Evolutionary conservation across 2,797 vertebrate species (phyloP).

Genomic region (Xiphophorus birchmanni): DNA sequence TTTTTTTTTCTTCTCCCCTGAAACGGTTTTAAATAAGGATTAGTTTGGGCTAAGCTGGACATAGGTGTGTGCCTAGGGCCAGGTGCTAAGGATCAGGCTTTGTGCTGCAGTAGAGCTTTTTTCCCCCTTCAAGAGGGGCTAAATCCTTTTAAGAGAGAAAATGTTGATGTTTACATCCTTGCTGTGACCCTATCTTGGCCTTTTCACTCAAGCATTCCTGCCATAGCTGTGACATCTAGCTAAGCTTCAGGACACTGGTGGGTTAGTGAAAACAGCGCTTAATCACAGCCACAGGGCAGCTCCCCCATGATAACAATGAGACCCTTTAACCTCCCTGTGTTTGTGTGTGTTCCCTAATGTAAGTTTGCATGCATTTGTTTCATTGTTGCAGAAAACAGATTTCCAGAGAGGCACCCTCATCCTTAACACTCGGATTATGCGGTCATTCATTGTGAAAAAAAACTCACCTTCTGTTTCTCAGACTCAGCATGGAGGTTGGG

Average conservation of each 20-base stretch:
- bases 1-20: conserved; percentile 27
- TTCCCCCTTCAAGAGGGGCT: conserved; percentile 73
- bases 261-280: conserved; percentile 79
- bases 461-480: conserved; percentile 50
- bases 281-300: conserved; percentile 82
- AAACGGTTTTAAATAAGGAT: conserved; percentile 71
- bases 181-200: conserved; percentile 79
- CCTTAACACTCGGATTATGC: conserved; percentile 54
- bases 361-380: conserved; percentile 38
- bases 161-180: conserved; percentile 86
- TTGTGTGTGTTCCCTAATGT: conserved; percentile 66
- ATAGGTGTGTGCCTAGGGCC: conserved; percentile 74
- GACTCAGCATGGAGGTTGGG: conserved; percentile 11
- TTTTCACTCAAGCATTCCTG: conserved; percentile 79
- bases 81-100: conserved; percentile 76
- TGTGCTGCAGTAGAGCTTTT: conserved; percentile 70
- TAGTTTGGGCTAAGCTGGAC: conserved; percentile 63
- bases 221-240: conserved; percentile 84
- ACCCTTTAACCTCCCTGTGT: conserved; percentile 67
- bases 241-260: conserved; percentile 80
- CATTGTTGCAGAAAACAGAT: conserved; percentile 14
- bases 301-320: conserved; percentile 76
- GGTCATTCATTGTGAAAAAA: conserved; percentile 36
- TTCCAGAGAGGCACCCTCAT: conserved; percentile 21
- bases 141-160: conserved; percentile 83